Evolutionary conservation across 2,888 invertebrate genomes (phyloP), one percentile per base, ranked within the genome.

Genomic region (Cheilosia scutellata): DNA sequence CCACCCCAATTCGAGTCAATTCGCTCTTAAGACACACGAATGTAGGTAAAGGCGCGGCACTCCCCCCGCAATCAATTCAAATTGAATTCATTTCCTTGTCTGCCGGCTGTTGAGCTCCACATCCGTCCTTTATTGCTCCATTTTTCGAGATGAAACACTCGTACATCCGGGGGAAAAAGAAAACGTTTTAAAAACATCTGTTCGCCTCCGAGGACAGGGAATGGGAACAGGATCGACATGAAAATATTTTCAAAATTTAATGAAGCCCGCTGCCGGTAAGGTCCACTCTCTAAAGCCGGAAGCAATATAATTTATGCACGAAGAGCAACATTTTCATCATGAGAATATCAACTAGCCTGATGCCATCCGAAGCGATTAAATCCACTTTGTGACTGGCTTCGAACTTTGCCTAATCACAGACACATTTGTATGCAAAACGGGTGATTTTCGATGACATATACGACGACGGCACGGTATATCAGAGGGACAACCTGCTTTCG

Each of bases 51-150:
- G 20, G 9, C 11, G 31, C 60, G 47, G 37, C 51, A 42, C 44
- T 7, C 29, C 29, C 31, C 31, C 53, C 75, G 68, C 70, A 84
- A 75, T 84, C 84, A 80, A 75, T 80, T 84, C 66, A 71, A 84
- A 71, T 80, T 80, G 75, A 75, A 80, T 84, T 84, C 80, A 84
- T 84, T 80, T 84, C 75, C 80, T 71, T 84, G 75, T 84, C 70
- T 58, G 74, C 68, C 63, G 47, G 27, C 68, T 57, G 74, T 33
- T 42, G 62, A 74, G 82, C 66, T 76, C 66, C 80, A 82, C 76
- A 86, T 80, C 76, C 75, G 71, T 76, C 66, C 71, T 71, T 82
- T 82, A 80, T 86, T 86, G 82, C 82, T 76, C 71, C 76, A 76
- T 76, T 86, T 80, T 27, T 53, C 49, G 66, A 78, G 62, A 72